phyloP scores from a whole-genome alignment of 2,888 invertebrate species.

The Epinotia demarniana region DNA sequence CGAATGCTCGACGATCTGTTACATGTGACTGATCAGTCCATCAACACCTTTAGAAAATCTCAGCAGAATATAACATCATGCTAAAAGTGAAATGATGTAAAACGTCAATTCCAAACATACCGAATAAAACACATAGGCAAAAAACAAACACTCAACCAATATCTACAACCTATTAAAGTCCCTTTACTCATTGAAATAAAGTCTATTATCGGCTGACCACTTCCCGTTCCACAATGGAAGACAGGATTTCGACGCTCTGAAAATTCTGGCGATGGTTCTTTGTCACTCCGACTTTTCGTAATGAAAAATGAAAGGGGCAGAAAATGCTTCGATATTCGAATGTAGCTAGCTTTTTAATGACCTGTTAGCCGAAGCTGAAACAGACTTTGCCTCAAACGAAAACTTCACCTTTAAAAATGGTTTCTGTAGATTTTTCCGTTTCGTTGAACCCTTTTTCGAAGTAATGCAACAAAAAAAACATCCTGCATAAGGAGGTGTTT shows the following conservation, averaged over 20 bases:
- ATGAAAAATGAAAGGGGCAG: conserved; percentile 9
- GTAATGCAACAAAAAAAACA: background rate
- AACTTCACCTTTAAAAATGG: conserved; percentile 11
- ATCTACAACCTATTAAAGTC: background rate
- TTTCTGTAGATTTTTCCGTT: conserved; percentile 10
- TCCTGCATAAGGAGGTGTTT: background rate
- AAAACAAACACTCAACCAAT: background rate
- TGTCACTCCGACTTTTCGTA: background rate
- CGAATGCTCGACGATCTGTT: too few species aligned
- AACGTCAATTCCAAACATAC: background rate
- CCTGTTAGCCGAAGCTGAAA: conserved; percentile 23
- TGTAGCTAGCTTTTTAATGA: conserved; percentile 16
- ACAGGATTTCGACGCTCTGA: background rate
- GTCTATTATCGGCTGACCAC: background rate
- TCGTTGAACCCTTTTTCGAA: background rate
- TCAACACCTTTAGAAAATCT: too few species aligned
- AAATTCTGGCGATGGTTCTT: background rate
- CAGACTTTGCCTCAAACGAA: conserved; percentile 17
- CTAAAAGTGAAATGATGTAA: background rate
- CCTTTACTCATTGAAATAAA: background rate
- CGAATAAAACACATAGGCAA: background rate
- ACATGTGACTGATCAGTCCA: too few species aligned
- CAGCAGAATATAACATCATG: background rate
- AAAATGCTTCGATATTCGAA: conserved; percentile 23
- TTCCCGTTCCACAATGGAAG: background rate